Conservation (phyloP, 2,888 invertebrate genomes). For the Allolobophora icterica region DNA sequence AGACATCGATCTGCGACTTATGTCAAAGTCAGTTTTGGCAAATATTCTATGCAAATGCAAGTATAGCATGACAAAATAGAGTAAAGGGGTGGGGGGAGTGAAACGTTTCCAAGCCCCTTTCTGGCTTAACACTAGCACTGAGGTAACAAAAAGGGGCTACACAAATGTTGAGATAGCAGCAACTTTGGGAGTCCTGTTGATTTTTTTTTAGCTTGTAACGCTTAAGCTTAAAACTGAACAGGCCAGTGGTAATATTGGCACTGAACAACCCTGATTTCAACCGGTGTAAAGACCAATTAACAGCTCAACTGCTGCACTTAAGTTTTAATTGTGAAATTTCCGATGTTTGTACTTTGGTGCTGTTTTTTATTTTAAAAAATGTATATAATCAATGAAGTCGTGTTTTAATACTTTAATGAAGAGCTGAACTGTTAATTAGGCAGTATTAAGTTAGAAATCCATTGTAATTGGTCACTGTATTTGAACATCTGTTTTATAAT, state of each 20-base stretch:
- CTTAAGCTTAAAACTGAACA: not conserved
- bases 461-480: not conserved
- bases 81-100: not conserved
- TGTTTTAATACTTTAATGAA: not conserved
- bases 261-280: no score
- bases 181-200: no score
- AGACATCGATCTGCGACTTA: constrained; percentile 9
- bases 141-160: no score
- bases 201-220: not conserved
- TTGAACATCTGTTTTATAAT: not conserved
- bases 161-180: no score
- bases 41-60: not conserved
- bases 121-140: not conserved
- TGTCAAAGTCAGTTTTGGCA: constrained; percentile 1
- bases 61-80: not conserved
- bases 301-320: no score
- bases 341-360: no score
- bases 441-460: not conserved
- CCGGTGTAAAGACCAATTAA: no score
- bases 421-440: no score
- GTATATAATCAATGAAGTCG: not conserved
- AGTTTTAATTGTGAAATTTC: no score
- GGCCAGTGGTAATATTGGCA: no score
- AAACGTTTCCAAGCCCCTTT: not conserved
- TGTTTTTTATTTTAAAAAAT: no score